Evolutionary conservation across 2,797 vertebrate species (phyloP), one percentile per base, ranked within the genome.

Genomic region (Falco biarmicus): DNA sequence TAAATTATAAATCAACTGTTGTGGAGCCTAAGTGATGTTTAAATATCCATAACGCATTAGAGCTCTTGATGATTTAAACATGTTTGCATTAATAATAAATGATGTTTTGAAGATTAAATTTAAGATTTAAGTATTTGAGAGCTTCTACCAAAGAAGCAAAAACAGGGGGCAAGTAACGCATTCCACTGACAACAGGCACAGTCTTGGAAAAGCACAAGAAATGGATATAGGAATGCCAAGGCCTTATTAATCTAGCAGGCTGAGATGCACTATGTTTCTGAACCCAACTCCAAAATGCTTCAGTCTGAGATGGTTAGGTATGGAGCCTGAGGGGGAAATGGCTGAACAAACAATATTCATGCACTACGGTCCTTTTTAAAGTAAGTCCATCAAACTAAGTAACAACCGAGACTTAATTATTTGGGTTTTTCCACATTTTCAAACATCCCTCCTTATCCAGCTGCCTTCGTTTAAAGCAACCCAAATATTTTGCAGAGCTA

Each of bases 31-130:
- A 88, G 84, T 74, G 78, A 85, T 80, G 79, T 63, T 95, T 95
- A 96, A 96, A 92, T 95, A 94, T 88, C 87, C 87, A 91, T 93
- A 97, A 94, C 87, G 81, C 84, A 96, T 87, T 78, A 93, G 39
- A 92, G 84, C 15, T 32, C 77, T 66, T 80, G 65, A 93, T 80
- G 87, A 86, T 94, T 96, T 89, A 91, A 96, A 86, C 86, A 84
- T 61, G 69, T 59, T 32, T 65, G 65, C 83, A 95, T 96, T 70
- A 94, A 91, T 84, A 90, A 92, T 94, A 93, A 65, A 95, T 79
- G 61, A 84, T 31, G 61, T 73, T 89, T 91, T 48, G 41, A 61
- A 73, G 47, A 95, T 29, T 34, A 92, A 19, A 51, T 96, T 87
- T 75, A 92, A 93, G 89, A 95, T 1, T 77, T 45, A 82, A 80